Conservation (phyloP, 2,888 invertebrate species). For the Diarsia rubi region DNA sequence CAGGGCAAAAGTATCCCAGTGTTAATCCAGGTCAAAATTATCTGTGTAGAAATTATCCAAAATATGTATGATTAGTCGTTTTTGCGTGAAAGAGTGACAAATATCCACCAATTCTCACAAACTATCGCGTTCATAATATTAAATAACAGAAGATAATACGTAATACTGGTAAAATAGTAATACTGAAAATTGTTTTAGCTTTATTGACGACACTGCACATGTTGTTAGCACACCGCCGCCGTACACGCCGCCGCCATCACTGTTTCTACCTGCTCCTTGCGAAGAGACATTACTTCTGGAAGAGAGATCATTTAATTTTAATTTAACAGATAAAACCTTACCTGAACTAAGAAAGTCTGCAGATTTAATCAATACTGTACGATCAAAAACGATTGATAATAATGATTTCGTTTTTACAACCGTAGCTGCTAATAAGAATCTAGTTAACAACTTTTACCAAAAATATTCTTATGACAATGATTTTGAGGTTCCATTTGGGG, state of each 20-base stretch:
- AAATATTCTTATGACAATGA: conserved; percentile 14
- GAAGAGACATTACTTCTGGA: conserved; percentile 12
- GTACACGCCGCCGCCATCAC: background rate
- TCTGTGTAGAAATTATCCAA: no score
- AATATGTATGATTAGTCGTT: no score
- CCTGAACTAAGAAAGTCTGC: conserved; percentile 20
- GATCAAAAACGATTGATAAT: background rate
- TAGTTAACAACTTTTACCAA: conserved; percentile 17
- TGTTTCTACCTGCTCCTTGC: conserved; percentile 13
- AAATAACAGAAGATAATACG: background rate
- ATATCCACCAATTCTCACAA: no score
- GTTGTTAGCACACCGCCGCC: conserved; percentile 1
- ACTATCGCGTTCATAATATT: no score
- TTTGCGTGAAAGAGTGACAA: no score
- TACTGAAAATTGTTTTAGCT: conserved; percentile 38
- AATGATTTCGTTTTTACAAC: conserved; percentile 30
- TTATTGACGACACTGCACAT: conserved; percentile 33
- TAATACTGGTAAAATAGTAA: background rate
- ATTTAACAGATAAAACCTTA: conserved; percentile 9
- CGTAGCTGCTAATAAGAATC: conserved; percentile 19
- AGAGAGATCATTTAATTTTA: conserved; percentile 27
- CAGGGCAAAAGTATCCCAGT: no score
- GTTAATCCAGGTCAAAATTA: no score
- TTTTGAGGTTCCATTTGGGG: background rate
- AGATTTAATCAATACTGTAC: conserved; percentile 27